These are phyloP conservation scores for Drosophila quadrilineata DNA, from an alignment of 1,140 invertebrate species.

Conservation along the genomic window DNA sequence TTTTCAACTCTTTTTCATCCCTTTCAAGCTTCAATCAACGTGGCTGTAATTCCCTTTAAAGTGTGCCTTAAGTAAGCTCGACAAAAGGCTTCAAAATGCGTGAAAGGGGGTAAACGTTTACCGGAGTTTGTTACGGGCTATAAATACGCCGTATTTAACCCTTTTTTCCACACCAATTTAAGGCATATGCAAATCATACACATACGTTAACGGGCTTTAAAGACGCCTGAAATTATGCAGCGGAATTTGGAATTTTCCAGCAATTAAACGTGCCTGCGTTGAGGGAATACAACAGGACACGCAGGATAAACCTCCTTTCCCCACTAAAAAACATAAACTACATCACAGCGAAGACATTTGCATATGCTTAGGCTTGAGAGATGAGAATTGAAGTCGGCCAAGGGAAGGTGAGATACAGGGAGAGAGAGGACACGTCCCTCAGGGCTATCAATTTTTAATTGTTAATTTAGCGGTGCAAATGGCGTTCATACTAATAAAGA, in stretches of 20 bases:
- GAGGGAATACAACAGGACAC: constrained; percentile 21
- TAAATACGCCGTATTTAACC: background rate
- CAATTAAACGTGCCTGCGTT: constrained; percentile 50
- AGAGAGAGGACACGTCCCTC: constrained; percentile 22
- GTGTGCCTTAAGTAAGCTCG: too few species aligned
- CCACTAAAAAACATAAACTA: background rate
- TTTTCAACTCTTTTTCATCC: too few species aligned
- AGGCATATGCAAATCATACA: background rate
- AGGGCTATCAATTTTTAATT: constrained; percentile 78
- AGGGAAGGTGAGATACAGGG: background rate
- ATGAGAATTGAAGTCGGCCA: background rate
- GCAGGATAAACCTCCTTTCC: background rate
- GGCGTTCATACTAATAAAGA: constrained; percentile 46
- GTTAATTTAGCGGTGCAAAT: constrained; percentile 77
- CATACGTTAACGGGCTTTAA: constrained; percentile 3
- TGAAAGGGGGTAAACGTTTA: too few species aligned
- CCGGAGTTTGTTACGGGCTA: background rate
- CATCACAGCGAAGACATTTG: constrained; percentile 36
- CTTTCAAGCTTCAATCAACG: too few species aligned
- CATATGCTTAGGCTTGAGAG: constrained; percentile 28
- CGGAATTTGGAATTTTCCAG: constrained; percentile 52
- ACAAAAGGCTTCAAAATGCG: too few species aligned
- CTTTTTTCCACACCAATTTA: constrained; percentile 2
- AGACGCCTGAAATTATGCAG: constrained; percentile 38
- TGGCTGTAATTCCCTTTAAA: too few species aligned